Conservation (phyloP, 2,888 invertebrate species). For the Dolichomitus sp. region DNA sequence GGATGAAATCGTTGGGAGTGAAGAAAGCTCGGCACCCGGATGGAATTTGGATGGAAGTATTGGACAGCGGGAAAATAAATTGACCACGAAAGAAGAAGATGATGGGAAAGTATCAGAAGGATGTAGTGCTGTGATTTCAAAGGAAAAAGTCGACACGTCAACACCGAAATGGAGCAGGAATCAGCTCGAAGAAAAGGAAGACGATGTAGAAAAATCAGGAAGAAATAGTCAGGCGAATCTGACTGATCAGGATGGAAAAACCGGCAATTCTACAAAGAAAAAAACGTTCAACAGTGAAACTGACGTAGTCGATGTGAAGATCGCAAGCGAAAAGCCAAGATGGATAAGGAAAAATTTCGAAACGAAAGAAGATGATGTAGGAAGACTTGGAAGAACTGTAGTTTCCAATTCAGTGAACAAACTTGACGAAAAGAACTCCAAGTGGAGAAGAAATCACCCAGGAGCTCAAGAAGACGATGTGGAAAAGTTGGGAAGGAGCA, state of each 20-base stretch:
- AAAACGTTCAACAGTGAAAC: background rate
- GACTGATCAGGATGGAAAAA: background rate
- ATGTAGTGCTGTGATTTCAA: background rate
- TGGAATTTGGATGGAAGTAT: constrained; percentile 31
- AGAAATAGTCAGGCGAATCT: background rate
- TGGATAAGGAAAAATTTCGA: background rate
- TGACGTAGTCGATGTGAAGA: background rate
- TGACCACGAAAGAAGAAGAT: background rate
- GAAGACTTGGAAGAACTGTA: background rate
- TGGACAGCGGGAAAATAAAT: background rate
- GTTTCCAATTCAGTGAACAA: background rate
- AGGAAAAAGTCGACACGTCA: background rate
- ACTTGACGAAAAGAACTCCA: background rate
- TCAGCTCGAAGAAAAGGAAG: background rate
- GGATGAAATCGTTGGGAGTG: background rate
- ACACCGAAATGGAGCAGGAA: background rate
- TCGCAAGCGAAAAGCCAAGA: background rate
- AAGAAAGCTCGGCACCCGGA: background rate
- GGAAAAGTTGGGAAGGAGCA: background rate
- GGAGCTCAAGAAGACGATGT: background rate
- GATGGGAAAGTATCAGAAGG: background rate
- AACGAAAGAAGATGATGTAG: background rate
- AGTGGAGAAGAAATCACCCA: background rate
- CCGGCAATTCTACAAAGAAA: background rate
- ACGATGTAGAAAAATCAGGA: background rate